phyloP scores from a whole-genome alignment of 2,113 vertebrate genomes.

The Nesoenas mayeri region DNA sequence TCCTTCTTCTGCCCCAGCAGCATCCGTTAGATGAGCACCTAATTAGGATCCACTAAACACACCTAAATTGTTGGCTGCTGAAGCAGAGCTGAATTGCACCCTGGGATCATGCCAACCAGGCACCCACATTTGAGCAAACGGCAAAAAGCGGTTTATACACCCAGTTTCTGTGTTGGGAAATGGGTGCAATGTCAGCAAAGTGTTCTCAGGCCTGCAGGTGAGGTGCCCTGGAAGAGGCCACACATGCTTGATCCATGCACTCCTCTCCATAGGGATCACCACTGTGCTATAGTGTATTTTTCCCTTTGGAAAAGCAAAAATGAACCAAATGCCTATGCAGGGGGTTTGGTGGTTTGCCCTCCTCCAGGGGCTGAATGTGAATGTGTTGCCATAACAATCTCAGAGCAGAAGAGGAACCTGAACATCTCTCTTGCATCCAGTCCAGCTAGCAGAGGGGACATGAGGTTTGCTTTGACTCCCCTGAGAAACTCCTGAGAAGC shows the following conservation, averaged over 20 bases:
- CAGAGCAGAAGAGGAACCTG: neutral
- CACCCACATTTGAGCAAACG: neutral
- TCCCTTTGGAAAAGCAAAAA: neutral
- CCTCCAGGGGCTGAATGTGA: neutral
- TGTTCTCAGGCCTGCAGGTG: neutral
- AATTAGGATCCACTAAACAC: neutral
- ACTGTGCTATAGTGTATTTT: neutral
- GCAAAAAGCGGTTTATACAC: neutral
- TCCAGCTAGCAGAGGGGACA: neutral
- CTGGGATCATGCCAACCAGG: fast-evolving
- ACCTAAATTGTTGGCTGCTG: fast-evolving
- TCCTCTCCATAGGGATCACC: neutral
- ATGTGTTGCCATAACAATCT: neutral
- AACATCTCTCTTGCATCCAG: neutral
- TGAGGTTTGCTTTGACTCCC: neutral
- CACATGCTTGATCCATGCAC: fast-evolving
- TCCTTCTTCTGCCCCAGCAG: neutral
- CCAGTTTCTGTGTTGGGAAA: neutral
- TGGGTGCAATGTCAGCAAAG: neutral
- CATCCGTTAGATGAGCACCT: neutral
- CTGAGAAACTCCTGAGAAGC: neutral
- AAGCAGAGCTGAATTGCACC: neutral
- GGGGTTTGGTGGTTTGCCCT: neutral
- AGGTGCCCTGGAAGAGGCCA: neutral
- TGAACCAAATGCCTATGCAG: neutral